phyloP scores from a whole-genome alignment of 2,888 invertebrate species.

The Mesorhabditis spiculigera region DNA sequence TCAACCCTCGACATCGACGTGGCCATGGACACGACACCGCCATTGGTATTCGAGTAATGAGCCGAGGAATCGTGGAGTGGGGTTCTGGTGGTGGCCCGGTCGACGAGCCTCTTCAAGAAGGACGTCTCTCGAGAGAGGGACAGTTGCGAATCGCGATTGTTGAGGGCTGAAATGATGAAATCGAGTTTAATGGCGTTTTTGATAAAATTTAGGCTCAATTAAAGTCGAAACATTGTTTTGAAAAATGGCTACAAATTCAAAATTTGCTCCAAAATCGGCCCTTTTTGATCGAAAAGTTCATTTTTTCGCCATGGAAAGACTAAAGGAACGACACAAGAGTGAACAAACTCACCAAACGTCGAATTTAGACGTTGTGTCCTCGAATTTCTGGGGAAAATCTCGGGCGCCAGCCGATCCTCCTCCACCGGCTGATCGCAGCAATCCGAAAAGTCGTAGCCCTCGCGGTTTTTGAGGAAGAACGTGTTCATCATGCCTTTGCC shows the following conservation, averaged over 20 bases:
- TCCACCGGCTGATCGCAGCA: slow-evolving; percentile 13
- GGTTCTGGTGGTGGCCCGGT: slow-evolving; percentile 14
- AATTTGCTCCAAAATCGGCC: neutral
- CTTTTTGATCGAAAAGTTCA: neutral
- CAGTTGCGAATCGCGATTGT: slow-evolving; percentile 23
- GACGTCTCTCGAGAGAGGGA: slow-evolving; percentile 21
- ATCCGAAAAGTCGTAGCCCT: slow-evolving; percentile 37
- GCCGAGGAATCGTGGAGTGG: neutral
- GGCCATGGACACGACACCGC: slow-evolving; percentile 27
- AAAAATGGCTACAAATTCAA: neutral
- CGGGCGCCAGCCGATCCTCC: slow-evolving; percentile 24
- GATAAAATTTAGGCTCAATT: neutral
- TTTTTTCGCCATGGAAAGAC: too few species aligned
- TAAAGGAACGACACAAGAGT: slow-evolving; percentile 9
- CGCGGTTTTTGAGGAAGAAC: slow-evolving; percentile 50
- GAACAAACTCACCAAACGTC: slow-evolving; percentile 7
- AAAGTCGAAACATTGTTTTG: too few species aligned
- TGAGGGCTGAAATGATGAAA: slow-evolving; percentile 21
- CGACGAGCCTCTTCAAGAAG: slow-evolving; percentile 26
- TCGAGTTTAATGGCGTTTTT: neutral
- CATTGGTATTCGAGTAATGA: neutral
- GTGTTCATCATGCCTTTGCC: slow-evolving; percentile 58
- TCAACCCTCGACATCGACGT: slow-evolving; percentile 24
- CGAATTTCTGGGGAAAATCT: slow-evolving; percentile 44
- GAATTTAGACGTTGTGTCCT: slow-evolving; percentile 8